These are phyloP conservation scores for Rhynchophorus ferrugineus DNA, from an alignment of 1,140 invertebrate genomes.

Conservation along the genomic window DNA sequence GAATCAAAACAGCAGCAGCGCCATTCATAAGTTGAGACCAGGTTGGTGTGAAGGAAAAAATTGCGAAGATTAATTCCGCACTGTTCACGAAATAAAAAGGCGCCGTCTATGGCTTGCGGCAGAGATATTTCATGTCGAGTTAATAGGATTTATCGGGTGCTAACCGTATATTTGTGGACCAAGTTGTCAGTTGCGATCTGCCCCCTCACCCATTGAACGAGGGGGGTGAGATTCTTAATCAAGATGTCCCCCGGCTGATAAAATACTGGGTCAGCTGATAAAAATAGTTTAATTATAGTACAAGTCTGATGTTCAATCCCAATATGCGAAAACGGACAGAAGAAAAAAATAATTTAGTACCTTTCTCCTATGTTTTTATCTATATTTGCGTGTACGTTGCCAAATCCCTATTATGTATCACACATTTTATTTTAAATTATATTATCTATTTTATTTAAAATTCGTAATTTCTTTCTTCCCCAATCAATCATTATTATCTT, in stretches of 20 bases:
- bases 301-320: no score
- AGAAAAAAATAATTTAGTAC: no score
- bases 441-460: no score
- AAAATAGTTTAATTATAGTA: neutral
- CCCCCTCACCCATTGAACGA: slow-evolving; percentile 13
- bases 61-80: slow-evolving; percentile 6
- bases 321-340: no score
- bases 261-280: slow-evolving; percentile 8
- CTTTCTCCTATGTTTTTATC: no score
- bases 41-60: slow-evolving; percentile 2
- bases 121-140: slow-evolving; percentile 20
- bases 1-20: no score
- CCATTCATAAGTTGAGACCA: no score
- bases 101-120: slow-evolving; percentile 13
- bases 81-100: slow-evolving; percentile 6
- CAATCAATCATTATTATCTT: no score
- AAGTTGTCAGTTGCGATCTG: slow-evolving; percentile 18
- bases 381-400: no score
- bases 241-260: slow-evolving; percentile 13
- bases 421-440: no score
- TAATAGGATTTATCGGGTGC: slow-evolving; percentile 23
- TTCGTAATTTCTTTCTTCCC: no score
- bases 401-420: no score
- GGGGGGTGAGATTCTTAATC: slow-evolving; percentile 16
- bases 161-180: slow-evolving; percentile 24